Evolutionary conservation across 2,113 vertebrate species (phyloP).

Genomic region (Pangasianodon hypophthalmus): DNA sequence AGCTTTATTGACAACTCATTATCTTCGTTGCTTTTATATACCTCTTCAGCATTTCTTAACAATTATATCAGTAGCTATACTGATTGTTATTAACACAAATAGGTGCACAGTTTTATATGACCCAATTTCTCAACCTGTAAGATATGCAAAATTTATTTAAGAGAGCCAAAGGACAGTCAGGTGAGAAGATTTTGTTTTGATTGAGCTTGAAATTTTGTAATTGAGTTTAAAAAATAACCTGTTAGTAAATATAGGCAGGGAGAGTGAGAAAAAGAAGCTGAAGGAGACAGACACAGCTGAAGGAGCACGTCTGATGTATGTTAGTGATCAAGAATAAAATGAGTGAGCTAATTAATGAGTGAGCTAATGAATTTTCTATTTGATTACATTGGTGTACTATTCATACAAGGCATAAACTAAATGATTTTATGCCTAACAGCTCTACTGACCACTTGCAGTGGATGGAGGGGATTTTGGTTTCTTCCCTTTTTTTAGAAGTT

Average conservation of each 20-base stretch:
- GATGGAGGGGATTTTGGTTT: neutral
- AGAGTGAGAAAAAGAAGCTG: neutral
- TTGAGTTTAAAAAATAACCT: neutral
- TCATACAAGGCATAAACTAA: neutral
- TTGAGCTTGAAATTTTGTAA: neutral
- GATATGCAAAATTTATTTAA: neutral
- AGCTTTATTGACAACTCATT: neutral
- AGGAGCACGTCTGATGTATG: neutral
- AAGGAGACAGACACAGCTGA: neutral
- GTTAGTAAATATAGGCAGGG: neutral
- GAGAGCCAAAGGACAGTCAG: neutral
- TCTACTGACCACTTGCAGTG: neutral
- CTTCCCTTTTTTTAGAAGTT: neutral
- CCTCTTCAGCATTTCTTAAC: neutral
- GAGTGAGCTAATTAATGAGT: too few relatives aligned
- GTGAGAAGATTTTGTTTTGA: neutral
- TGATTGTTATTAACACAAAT: neutral
- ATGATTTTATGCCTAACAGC: neutral
- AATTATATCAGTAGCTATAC: neutral
- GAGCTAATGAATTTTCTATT: neutral
- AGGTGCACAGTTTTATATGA: neutral
- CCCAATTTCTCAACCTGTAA: neutral
- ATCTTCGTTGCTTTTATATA: neutral
- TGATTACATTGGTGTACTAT: neutral
- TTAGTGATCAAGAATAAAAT: neutral